A percentile compares a stretch with the other conserved stretches of the same genome.
Evolutionary conservation across 2,888 invertebrate species (phyloP).

Genomic region (Eumerus sabulonum): DNA sequence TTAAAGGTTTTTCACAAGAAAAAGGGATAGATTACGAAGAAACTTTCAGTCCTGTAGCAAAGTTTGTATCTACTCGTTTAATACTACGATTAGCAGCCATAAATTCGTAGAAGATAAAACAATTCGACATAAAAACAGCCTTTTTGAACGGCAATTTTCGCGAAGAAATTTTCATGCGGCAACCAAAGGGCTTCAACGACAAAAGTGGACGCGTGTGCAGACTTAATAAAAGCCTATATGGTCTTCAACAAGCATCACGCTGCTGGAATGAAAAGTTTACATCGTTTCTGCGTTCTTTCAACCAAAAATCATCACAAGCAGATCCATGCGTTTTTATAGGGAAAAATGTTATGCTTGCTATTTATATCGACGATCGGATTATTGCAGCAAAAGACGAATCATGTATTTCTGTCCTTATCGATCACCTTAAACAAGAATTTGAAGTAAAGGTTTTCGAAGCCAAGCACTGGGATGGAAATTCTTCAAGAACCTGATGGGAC

Average conservation of each 20-base stretch:
- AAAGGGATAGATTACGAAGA: constrained; percentile 25
- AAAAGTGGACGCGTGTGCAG: constrained; percentile 65
- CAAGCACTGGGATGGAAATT: neutral
- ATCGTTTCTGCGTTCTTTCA: constrained; percentile 15
- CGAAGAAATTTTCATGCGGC: constrained; percentile 60
- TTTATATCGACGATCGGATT: constrained; percentile 3
- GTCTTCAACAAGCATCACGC: constrained; percentile 65
- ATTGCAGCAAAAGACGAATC: neutral
- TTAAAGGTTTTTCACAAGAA: constrained; percentile 30
- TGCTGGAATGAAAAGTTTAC: constrained; percentile 29
- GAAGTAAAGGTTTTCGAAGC: neutral
- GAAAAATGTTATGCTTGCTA: constrained; percentile 9
- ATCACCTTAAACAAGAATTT: neutral
- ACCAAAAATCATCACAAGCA: constrained; percentile 10
- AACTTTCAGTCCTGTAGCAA: constrained; percentile 5
- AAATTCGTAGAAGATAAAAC: constrained; percentile 16
- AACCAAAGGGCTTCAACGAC: constrained; percentile 60
- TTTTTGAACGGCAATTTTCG: constrained; percentile 55
- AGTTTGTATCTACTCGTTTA: neutral
- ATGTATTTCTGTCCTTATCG: neutral
- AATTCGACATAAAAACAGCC: constrained; percentile 41
- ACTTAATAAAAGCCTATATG: constrained; percentile 64
- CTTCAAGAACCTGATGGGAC: neutral
- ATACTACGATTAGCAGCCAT: too few species aligned
- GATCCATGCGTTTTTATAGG: constrained; percentile 15